Base-by-base conservation (phyloP, 1,140 invertebrate genomes). In the Epicauta chinensis region DNA sequence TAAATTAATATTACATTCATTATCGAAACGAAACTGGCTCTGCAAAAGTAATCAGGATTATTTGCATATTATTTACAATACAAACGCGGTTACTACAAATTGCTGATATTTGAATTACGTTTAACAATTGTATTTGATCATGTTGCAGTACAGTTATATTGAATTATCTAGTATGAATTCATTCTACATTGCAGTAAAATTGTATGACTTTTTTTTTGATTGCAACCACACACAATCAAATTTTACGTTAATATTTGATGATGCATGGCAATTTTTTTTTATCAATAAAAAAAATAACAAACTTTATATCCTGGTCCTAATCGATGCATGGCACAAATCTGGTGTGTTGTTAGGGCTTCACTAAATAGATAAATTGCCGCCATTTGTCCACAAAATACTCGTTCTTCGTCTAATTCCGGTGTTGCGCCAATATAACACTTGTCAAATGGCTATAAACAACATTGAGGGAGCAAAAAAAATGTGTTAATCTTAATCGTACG, bases 301-400 rank as follows among this genome's bases (percentile, higher is more conserved):
- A 96, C 94, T 86, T 97, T 97, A 75, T 98, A 98, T 65, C 91
- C 92, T 53, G 95, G 93, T 46, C 95, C 95, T 59, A 97, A 77
- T 59, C 92, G 80, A 71, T 96, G 92, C 88, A 96, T 94, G 55
- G 91, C 92, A 75, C 93, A 96, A 65, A 97, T 93, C 74, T 97
- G 94, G 75, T 97, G 92, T 23, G 95, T 93, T 39, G 88, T 91
- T 46, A 99, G 78, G 3, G 96, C 91, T 75, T 99, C 94, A 62
- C 92, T 93, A 73, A 99, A 99, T 46, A 98, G 75, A 76, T 99
- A 99, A 59, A 99, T 91, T 9, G 96, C 94, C 14, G 95, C 95
- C 92, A 99, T 97, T 80, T 99, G 97, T 32, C 97, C 97, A 76
- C 95, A 98, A 75, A 99, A 99, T 56, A 98, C 91, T 51, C 94